Conservation (phyloP, 2,888 invertebrate genomes). For the Campoplex nolae region DNA sequence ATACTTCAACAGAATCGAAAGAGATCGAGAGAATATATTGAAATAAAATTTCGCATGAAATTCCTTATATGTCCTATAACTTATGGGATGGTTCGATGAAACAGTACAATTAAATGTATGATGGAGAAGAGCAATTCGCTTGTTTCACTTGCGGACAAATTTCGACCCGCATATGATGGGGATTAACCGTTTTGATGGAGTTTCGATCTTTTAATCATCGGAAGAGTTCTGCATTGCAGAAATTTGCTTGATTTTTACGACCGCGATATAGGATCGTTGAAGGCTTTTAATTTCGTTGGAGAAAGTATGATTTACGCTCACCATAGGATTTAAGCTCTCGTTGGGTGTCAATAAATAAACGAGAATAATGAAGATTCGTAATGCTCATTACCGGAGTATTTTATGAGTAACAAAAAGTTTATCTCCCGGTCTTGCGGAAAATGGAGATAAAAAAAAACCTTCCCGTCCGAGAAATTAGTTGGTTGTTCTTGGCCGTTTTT, state of each 20-base stretch:
- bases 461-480: not conserved
- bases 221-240: not conserved
- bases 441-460: not conserved
- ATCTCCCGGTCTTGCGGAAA: not conserved
- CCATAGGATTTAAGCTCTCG: not conserved
- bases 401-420: not conserved
- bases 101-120: not conserved
- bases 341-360: constrained; percentile 6
- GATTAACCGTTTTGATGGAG: not conserved
- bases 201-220: not conserved
- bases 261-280: not conserved
- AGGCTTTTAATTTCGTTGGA: not conserved
- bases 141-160: not conserved
- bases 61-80: not conserved
- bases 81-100: not conserved
- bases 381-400: constrained; percentile 15
- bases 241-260: not conserved
- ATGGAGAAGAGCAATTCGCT: not conserved
- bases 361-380: constrained; percentile 29
- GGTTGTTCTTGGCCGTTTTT: not conserved
- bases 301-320: not conserved
- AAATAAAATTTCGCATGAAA: not conserved
- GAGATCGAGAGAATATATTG: not conserved
- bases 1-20: not conserved
- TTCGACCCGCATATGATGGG: not conserved